phyloP scores from a whole-genome alignment of 1,140 invertebrate genomes.

The Leptopilina clavipes region DNA sequence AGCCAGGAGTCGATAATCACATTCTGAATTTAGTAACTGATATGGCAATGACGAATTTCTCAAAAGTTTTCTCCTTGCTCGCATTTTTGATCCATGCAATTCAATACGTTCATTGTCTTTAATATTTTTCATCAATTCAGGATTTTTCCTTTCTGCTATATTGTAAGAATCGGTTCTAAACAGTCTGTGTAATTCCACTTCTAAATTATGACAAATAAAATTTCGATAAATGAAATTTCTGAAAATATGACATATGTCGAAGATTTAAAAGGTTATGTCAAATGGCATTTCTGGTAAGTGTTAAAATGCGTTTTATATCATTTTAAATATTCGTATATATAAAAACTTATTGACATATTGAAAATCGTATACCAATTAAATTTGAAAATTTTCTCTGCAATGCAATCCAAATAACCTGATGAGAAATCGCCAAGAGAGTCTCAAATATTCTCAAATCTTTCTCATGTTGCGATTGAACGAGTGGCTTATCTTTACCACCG shows the following conservation, averaged over 20 bases:
- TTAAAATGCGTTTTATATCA: too few species aligned
- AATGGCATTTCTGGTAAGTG: too few species aligned
- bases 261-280: too few species aligned
- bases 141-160: slow-evolving; percentile 55
- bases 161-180: slow-evolving; percentile 79
- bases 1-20: slow-evolving; percentile 60
- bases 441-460: slow-evolving; percentile 79
- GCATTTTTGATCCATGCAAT: slow-evolving; percentile 60
- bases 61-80: slow-evolving; percentile 57
- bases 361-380: slow-evolving; percentile 73
- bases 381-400: slow-evolving; percentile 76
- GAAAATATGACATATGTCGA: too few species aligned
- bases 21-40: slow-evolving; percentile 58
- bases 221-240: too few species aligned
- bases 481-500: slow-evolving; percentile 66
- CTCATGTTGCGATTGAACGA: slow-evolving; percentile 75
- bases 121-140: slow-evolving; percentile 49
- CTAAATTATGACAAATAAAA: slow-evolving; percentile 68
- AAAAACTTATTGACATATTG: slow-evolving; percentile 12
- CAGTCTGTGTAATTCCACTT: slow-evolving; percentile 78
- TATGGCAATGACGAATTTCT: slow-evolving; percentile 61
- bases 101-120: slow-evolving; percentile 59
- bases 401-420: slow-evolving; percentile 80
- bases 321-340: too few species aligned
- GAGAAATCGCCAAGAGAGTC: slow-evolving; percentile 75